Conservation (phyloP, 2,797 vertebrate genomes). For the Rhynchonycteris naso region DNA sequence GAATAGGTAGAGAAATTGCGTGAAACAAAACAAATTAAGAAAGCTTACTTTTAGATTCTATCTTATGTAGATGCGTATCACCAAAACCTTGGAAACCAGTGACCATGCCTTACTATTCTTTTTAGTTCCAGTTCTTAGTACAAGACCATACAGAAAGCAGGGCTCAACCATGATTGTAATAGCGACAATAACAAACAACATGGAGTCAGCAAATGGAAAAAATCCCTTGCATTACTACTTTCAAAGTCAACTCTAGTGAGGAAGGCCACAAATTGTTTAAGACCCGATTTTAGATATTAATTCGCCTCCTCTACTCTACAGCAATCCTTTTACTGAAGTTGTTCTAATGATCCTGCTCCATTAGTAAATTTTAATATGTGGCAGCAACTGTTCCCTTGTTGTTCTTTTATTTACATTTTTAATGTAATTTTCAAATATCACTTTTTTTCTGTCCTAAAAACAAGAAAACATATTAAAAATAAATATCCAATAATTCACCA, state of each 20-base stretch:
- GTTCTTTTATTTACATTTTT: not conserved
- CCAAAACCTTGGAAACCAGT: not conserved
- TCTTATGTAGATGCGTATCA: not conserved
- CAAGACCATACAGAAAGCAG: not conserved
- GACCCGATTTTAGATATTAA: not conserved
- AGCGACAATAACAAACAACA: not conserved
- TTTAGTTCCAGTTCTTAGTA: not conserved
- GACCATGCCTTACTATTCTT: not conserved
- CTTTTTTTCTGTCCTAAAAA: not conserved
- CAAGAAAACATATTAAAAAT: not conserved
- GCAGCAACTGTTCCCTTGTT: not conserved
- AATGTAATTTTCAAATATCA: not conserved
- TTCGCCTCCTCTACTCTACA: not conserved
- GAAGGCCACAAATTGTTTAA: not conserved
- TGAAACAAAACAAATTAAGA: conserved; percentile 35
- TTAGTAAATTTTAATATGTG: not conserved
- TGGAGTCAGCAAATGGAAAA: not conserved
- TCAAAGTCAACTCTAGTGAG: not conserved
- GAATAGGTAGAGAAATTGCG: conserved; percentile 17
- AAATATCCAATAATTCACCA: not conserved
- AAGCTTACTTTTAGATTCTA: not conserved
- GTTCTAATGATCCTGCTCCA: not conserved
- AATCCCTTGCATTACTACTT: not conserved
- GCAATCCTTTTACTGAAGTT: not conserved
- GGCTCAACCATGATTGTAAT: not conserved